Evolutionary conservation across 64 coral and sea anemone genomes (phyloP).

Genomic region (Dendronephthya gigantea): DNA sequence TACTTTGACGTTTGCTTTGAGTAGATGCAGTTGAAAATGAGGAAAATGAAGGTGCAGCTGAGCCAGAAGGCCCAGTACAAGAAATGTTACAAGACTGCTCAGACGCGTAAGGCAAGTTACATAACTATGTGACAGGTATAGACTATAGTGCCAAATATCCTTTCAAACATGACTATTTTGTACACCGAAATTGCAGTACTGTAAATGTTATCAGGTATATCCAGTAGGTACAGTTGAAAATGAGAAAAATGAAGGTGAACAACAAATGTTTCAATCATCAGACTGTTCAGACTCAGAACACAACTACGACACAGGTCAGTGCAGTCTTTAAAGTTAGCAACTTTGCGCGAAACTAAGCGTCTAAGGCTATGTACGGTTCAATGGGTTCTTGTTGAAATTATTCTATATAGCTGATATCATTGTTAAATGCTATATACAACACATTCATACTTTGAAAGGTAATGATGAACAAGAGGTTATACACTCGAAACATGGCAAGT

Average conservation of each 20-base stretch:
- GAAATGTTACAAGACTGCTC: background rate
- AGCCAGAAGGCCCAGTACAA: background rate
- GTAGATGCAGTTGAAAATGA: background rate
- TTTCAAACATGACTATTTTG: background rate
- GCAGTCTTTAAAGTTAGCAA: background rate
- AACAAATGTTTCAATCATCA: background rate
- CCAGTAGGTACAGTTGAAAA: background rate
- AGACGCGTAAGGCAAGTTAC: background rate
- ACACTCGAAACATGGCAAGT: background rate
- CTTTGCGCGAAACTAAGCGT: too few relatives aligned
- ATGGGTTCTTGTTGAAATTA: background rate
- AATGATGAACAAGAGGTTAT: background rate
- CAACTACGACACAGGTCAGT: background rate
- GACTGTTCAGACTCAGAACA: background rate
- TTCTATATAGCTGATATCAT: background rate
- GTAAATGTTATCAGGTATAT: background rate
- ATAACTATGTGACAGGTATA: background rate
- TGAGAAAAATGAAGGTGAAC: conserved; percentile 2
- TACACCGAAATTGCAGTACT: background rate
- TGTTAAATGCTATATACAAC: background rate
- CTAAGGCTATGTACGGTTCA: too few relatives aligned
- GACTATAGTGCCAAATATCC: background rate
- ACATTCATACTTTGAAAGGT: background rate
- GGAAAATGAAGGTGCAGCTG: background rate
- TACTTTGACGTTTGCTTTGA: background rate